These are phyloP conservation scores for Rotaria magnacalcarata DNA, from an alignment of 2,888 invertebrate species.

Conservation along the genomic window DNA sequence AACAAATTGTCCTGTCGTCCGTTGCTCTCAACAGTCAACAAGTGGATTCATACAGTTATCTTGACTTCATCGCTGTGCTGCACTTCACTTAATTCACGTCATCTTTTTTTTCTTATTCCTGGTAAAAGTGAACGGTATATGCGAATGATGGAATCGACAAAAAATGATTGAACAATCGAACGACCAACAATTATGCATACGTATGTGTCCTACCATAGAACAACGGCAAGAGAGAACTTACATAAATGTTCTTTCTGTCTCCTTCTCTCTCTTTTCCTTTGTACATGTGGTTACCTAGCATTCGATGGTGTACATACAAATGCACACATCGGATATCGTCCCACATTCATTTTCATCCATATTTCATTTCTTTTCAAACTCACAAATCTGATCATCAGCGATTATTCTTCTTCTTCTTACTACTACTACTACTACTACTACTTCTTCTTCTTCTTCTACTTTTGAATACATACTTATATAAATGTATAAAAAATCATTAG, in stretches of 20 bases:
- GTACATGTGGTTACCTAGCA: constrained; percentile 29
- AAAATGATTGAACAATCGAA: constrained; percentile 7
- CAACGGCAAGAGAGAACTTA: not conserved
- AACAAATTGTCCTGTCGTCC: not conserved
- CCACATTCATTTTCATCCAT: not conserved
- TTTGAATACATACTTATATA: not conserved
- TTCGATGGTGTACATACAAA: not conserved
- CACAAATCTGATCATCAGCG: constrained; percentile 16
- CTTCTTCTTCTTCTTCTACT: not conserved
- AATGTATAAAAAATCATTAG: constrained; percentile 13
- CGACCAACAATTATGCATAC: not conserved
- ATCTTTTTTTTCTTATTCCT: not conserved
- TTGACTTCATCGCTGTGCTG: not conserved
- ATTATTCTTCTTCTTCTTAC: not conserved
- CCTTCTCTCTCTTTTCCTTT: not conserved
- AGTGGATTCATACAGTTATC: not conserved
- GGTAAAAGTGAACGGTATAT: not conserved
- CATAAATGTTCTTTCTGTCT: constrained; percentile 16
- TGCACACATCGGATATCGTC: constrained; percentile 8
- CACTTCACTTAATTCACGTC: constrained; percentile 6
- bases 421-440: no score
- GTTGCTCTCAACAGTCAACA: not conserved
- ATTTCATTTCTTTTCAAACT: constrained; percentile 25
- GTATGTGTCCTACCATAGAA: not conserved
- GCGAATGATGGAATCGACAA: not conserved